phyloP scores from a whole-genome alignment of 2,113 vertebrate genomes.

The Gobio gobio region DNA sequence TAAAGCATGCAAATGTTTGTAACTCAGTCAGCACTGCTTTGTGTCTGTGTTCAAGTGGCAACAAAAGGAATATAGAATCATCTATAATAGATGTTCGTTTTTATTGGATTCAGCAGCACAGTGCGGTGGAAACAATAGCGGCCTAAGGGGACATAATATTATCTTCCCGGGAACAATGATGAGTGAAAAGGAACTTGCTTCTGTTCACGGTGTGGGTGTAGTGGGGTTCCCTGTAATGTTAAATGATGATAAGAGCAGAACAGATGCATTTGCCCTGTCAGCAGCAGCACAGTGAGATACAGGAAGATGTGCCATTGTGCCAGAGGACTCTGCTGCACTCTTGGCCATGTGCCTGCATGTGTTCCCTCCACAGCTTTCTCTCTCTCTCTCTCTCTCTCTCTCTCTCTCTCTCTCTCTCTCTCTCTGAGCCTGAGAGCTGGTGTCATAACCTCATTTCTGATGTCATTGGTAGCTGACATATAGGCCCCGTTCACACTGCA shows the following conservation, averaged over 20 bases:
- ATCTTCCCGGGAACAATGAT: not conserved
- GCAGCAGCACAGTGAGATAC: conserved; percentile 39
- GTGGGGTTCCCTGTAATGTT: conserved; percentile 22
- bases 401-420: too few relatives aligned
- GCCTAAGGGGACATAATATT: conserved; percentile 17
- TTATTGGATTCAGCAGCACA: not conserved
- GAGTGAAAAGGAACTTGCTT: not conserved
- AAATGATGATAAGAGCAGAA: conserved; percentile 44
- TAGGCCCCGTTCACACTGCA: too few relatives aligned
- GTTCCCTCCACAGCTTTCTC: conserved; percentile 11
- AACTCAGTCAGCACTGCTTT: not conserved
- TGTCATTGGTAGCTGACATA: not conserved
- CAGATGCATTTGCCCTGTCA: conserved; percentile 50
- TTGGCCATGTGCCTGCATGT: conserved; percentile 23
- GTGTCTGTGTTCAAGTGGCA: not conserved
- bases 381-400: not conserved
- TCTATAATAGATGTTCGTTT: conserved; percentile 23
- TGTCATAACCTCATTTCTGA: conserved; percentile 14
- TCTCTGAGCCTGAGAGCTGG: not conserved
- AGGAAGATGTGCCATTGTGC: conserved; percentile 39
- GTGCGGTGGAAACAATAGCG: not conserved
- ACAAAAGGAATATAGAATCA: conserved; percentile 1
- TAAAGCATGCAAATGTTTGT: not conserved
- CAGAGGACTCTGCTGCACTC: conserved; percentile 41
- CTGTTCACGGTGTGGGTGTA: conserved; percentile 18